Conservation (phyloP, 2,797 vertebrate species). For the Hippocampus kuda region DNA sequence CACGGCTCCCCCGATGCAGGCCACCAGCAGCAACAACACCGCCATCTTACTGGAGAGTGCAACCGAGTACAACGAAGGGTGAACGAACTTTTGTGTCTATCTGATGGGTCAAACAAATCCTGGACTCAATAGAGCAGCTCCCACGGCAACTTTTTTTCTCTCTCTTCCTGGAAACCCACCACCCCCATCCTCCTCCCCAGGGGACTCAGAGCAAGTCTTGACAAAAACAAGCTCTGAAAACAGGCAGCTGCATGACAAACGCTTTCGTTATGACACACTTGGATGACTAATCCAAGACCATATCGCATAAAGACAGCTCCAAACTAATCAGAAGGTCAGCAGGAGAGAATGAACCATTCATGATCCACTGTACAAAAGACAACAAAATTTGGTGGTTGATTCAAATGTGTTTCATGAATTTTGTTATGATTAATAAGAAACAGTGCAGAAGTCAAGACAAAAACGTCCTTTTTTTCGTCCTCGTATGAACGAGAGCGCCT, state of each 20-base stretch:
- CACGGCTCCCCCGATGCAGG: slow-evolving; percentile 31
- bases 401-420: background rate
- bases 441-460: no score
- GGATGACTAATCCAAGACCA: background rate
- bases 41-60: slow-evolving; percentile 53
- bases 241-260: slow-evolving; percentile 3
- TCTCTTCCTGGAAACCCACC: background rate
- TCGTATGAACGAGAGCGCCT: background rate
- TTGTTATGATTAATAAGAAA: no score
- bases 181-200: background rate
- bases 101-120: background rate
- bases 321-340: background rate
- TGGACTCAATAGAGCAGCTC: background rate
- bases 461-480: no score
- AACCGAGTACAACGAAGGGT: slow-evolving; percentile 7
- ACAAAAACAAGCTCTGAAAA: background rate
- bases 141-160: background rate
- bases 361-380: background rate
- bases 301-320: background rate
- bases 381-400: background rate
- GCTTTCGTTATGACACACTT: background rate
- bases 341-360: background rate
- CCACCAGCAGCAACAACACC: slow-evolving; percentile 42
- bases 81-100: slow-evolving; percentile 17
- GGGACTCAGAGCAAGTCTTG: background rate